These are phyloP conservation scores for Solea solea DNA, from an alignment of 2,113 vertebrate species.

Conservation along the genomic window DNA sequence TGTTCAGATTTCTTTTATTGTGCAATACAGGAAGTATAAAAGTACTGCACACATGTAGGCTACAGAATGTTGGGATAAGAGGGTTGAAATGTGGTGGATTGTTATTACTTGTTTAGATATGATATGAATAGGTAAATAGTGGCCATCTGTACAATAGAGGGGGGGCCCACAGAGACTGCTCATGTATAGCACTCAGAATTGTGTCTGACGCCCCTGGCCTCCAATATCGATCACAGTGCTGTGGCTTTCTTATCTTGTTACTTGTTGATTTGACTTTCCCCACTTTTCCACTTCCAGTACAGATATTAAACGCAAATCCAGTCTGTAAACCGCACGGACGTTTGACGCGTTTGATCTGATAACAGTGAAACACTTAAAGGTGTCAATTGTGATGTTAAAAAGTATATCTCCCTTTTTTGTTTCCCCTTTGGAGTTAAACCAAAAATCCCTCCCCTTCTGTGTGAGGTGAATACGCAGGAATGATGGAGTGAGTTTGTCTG, in stretches of 20 bases:
- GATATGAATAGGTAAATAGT: too few species aligned
- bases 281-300: background rate
- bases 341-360: slow-evolving; percentile 1
- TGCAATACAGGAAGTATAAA: too few species aligned
- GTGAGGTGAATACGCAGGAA: slow-evolving; percentile 36
- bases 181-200: too few species aligned
- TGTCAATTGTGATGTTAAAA: slow-evolving; percentile 1
- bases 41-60: too few species aligned
- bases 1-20: too few species aligned
- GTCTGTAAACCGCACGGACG: background rate
- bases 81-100: too few species aligned
- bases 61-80: too few species aligned
- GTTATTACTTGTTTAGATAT: too few species aligned
- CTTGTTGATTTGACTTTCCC: background rate
- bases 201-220: too few species aligned
- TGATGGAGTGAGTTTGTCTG: slow-evolving; percentile 51
- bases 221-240: background rate
- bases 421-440: background rate
- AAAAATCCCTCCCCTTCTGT: background rate
- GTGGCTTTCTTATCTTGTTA: background rate
- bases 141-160: too few species aligned
- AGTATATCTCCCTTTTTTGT: slow-evolving; percentile 1
- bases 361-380: background rate
- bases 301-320: background rate
- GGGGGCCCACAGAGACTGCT: too few species aligned